These are phyloP conservation scores for Poeciliopsis prolifica DNA, from an alignment of 2,113 vertebrate species.

Conservation along the genomic window DNA sequence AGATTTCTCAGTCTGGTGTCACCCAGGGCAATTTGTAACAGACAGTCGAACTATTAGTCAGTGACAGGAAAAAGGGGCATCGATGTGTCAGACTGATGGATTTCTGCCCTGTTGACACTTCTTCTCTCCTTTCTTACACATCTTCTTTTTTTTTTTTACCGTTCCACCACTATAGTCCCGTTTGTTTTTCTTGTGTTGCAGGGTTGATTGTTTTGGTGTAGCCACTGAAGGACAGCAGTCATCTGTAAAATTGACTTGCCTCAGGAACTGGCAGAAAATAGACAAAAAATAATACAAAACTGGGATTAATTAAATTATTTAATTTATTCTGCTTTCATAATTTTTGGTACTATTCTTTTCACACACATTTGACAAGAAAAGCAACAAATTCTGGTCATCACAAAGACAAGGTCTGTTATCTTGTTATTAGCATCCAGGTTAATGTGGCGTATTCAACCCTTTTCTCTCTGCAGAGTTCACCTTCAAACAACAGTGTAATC, in stretches of 20 bases:
- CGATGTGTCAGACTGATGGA: slow-evolving; percentile 72
- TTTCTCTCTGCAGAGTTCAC: slow-evolving; percentile 68
- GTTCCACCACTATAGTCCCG: slow-evolving; percentile 21
- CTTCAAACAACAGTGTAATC: slow-evolving; percentile 69
- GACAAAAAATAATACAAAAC: slow-evolving; percentile 61
- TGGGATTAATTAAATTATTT: slow-evolving; percentile 69
- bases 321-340: slow-evolving; percentile 40
- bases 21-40: slow-evolving; percentile 77
- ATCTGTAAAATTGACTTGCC: slow-evolving; percentile 81
- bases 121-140: slow-evolving; percentile 44
- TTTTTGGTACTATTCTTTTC: slow-evolving; percentile 25
- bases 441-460: slow-evolving; percentile 43
- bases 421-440: slow-evolving; percentile 21
- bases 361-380: slow-evolving; percentile 55
- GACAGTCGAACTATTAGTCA: slow-evolving; percentile 75
- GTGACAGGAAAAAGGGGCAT: slow-evolving; percentile 68
- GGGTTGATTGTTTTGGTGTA: slow-evolving; percentile 66
- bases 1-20: slow-evolving; percentile 59
- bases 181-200: slow-evolving; percentile 52
- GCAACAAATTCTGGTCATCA: slow-evolving; percentile 50
- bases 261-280: slow-evolving; percentile 64
- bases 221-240: slow-evolving; percentile 78
- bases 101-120: slow-evolving; percentile 68
- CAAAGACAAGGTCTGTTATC: slow-evolving; percentile 51
- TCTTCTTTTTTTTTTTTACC: slow-evolving; percentile 4